Percentiles rank a stretch among this genome's conserved stretches.
Evolutionary conservation across 2,888 invertebrate species (phyloP).

Genomic region (Hydrotaea diabolus): DNA sequence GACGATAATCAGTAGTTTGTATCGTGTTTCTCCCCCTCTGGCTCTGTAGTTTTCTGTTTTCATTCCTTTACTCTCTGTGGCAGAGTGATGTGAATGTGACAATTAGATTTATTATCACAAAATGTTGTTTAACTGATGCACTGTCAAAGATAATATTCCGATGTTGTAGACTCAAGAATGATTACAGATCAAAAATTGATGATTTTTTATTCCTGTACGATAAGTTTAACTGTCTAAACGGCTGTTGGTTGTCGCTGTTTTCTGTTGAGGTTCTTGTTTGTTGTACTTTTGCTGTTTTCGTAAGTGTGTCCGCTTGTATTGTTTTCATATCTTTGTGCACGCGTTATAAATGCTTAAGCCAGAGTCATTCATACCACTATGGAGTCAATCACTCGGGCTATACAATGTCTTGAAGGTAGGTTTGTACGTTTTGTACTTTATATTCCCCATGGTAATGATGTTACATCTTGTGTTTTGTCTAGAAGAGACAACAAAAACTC

Average conservation of each 20-base stretch:
- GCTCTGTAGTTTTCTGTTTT: neutral
- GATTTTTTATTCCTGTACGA: constrained; percentile 19
- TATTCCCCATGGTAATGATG: constrained; percentile 68
- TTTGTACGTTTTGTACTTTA: neutral
- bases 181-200: constrained; percentile 64
- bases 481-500: neutral
- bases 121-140: constrained; percentile 74
- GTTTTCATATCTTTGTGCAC: constrained; percentile 69
- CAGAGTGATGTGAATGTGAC: constrained; percentile 77
- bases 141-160: constrained; percentile 69
- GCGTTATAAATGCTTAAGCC: constrained; percentile 68
- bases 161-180: constrained; percentile 46
- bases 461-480: constrained; percentile 52
- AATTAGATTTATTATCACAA: constrained; percentile 81
- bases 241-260: constrained; percentile 60
- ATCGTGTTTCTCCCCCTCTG: neutral
- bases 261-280: constrained; percentile 19
- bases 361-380: constrained; percentile 39
- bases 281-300: constrained; percentile 47
- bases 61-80: neutral
- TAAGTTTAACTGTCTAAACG: constrained; percentile 64
- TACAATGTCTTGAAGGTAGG: constrained; percentile 25
- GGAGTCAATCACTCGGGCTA: neutral
- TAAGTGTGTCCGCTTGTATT: constrained; percentile 66
- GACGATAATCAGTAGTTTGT: neutral